A percentile compares a stretch with the other conserved stretches of the same genome.
Evolutionary conservation across 2,888 invertebrate species (phyloP).

Genomic region (Meandrusa payeni): DNA sequence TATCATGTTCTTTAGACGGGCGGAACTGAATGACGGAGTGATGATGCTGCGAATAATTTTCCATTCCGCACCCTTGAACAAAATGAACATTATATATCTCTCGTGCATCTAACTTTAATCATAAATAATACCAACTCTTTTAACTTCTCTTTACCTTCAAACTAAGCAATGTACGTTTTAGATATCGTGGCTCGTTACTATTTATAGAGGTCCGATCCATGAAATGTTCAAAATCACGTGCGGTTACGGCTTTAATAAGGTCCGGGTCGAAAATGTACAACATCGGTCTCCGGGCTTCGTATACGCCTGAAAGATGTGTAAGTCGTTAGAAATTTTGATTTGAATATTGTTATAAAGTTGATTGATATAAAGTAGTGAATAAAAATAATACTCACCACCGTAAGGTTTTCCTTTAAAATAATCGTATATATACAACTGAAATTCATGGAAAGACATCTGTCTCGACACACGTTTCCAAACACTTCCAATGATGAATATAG

Average conservation of each 20-base stretch:
- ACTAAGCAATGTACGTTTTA: constrained; percentile 64
- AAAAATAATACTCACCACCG: constrained; percentile 74
- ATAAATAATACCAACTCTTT: too few relatives aligned
- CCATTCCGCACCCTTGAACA: constrained; percentile 71
- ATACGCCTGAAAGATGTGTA: too few relatives aligned
- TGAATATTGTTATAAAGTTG: too few relatives aligned
- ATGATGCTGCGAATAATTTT: constrained; percentile 72
- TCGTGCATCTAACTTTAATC: too few relatives aligned
- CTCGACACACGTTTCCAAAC: constrained; percentile 21
- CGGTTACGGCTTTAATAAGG: constrained; percentile 77
- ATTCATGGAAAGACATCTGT: constrained; percentile 64
- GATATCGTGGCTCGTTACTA: constrained; percentile 56
- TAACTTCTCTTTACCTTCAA: constrained; percentile 66
- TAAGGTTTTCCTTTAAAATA: constrained; percentile 66
- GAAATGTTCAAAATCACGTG: constrained; percentile 82
- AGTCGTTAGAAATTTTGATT: too few relatives aligned
- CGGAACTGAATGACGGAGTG: constrained; percentile 79
- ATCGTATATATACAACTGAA: constrained; percentile 65
- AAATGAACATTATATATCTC: constrained; percentile 12
- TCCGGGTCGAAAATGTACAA: constrained; percentile 79
- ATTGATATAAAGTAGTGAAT: too few relatives aligned
- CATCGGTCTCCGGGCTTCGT: constrained; percentile 73
- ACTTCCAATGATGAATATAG: constrained; percentile 21
- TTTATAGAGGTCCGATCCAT: constrained; percentile 65
- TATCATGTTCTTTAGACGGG: constrained; percentile 75